A percentile compares a stretch with the other conserved stretches of the same genome.
These are phyloP conservation scores for Athalia cordata DNA, from an alignment of 2,888 invertebrate genomes.

Conservation along the genomic window DNA sequence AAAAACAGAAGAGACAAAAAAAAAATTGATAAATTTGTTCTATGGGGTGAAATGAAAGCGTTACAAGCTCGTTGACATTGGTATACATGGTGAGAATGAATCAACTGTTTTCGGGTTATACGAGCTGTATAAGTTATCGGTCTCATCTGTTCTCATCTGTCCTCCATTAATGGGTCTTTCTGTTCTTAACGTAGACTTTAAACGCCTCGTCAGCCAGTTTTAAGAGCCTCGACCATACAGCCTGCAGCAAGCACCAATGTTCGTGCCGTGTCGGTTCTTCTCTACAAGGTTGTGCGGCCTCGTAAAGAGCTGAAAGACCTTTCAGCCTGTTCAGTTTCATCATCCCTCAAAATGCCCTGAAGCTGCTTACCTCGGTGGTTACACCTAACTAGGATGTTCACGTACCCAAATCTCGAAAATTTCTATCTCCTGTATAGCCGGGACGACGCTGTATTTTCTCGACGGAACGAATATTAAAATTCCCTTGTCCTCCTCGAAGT, in stretches of 20 bases:
- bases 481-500: neutral
- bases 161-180: constrained; percentile 45
- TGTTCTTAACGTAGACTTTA: constrained; percentile 45
- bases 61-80: constrained; percentile 41
- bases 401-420: constrained; percentile 20
- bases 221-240: constrained; percentile 27
- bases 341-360: neutral
- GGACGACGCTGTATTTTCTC: too few relatives aligned
- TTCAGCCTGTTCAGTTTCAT: constrained; percentile 29
- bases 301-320: constrained; percentile 38
- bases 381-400: constrained; percentile 30
- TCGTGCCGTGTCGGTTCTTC: neutral
- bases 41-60: constrained; percentile 14
- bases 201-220: constrained; percentile 44
- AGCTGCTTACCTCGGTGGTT: neutral
- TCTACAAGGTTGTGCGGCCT: constrained; percentile 41
- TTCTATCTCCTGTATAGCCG: constrained; percentile 6
- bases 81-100: constrained; percentile 39
- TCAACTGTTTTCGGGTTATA: constrained; percentile 43
- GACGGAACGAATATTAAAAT: constrained; percentile 23
- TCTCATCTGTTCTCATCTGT: constrained; percentile 48
- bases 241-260: neutral
- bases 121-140: constrained; percentile 45
- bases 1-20: neutral
- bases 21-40: constrained; percentile 24